phyloP scores from a whole-genome alignment of 2,888 invertebrate species.

The Mimumesa dahlbomi region DNA sequence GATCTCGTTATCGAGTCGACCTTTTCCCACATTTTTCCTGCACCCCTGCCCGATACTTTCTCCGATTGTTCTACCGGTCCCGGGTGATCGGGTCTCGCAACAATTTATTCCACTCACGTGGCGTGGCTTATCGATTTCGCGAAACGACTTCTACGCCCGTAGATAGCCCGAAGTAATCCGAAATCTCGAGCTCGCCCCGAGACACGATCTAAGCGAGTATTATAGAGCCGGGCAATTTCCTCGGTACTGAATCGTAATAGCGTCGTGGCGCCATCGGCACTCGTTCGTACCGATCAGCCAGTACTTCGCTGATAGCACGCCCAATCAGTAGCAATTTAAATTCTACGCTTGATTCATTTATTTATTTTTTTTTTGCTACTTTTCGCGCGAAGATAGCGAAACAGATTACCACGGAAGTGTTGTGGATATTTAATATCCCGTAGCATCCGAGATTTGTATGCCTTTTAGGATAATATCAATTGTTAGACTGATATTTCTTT shows the following conservation, averaged over 20 bases:
- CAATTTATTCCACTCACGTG: conserved; percentile 58
- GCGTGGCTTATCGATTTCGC: conserved; percentile 48
- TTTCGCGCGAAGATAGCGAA: too few species aligned
- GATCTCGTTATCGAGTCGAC: conserved; percentile 44
- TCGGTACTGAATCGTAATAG: conserved; percentile 25
- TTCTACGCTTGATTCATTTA: conserved; percentile 24
- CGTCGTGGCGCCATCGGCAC: conserved; percentile 34
- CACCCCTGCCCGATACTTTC: conserved; percentile 56
- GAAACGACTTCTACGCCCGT: conserved; percentile 27
- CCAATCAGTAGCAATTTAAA: conserved; percentile 36
- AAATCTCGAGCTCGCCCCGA: conserved; percentile 25
- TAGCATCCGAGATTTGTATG: too few species aligned
- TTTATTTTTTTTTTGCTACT: conserved; percentile 10
- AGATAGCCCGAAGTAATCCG: conserved; percentile 26
- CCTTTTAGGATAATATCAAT: too few species aligned
- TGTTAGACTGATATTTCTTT: too few species aligned
- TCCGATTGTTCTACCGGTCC: conserved; percentile 56
- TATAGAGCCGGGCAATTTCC: conserved; percentile 22
- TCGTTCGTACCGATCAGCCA: conserved; percentile 40
- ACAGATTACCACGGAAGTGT: too few species aligned
- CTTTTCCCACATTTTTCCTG: conserved; percentile 45
- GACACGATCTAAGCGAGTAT: conserved; percentile 22
- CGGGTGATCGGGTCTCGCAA: conserved; percentile 8
- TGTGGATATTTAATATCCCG: too few species aligned
- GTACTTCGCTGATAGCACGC: conserved; percentile 26